A percentile compares a stretch with the other conserved stretches of the same genome.
Evolutionary conservation across 2,888 invertebrate species (phyloP).

Genomic region (Archaeoteleia sp.): DNA sequence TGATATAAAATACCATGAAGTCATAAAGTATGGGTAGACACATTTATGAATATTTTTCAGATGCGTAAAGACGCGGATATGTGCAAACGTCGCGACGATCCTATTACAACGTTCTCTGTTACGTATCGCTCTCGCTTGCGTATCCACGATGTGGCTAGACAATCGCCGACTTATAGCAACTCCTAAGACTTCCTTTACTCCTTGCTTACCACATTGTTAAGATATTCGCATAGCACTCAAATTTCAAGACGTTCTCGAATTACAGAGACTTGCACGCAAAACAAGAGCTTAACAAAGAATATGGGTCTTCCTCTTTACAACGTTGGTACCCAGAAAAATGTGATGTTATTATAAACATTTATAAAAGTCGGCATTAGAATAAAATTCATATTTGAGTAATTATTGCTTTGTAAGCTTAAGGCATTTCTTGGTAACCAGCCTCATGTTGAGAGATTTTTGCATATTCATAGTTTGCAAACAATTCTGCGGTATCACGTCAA

Average conservation of each 20-base stretch:
- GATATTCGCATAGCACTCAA: conserved; percentile 47
- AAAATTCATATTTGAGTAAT: too few species aligned
- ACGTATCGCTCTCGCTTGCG: conserved; percentile 34
- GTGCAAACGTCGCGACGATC: conserved; percentile 55
- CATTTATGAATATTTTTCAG: conserved; percentile 24
- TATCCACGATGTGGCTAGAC: conserved; percentile 43
- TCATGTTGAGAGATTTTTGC: too few species aligned
- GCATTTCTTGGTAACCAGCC: too few species aligned
- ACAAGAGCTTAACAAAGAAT: conserved; percentile 37
- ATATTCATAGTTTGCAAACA: too few species aligned
- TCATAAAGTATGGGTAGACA: conserved; percentile 9
- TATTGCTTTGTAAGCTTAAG: too few species aligned
- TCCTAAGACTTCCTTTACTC: conserved; percentile 49
- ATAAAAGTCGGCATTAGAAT: too few species aligned
- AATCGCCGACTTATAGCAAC: conserved; percentile 44
- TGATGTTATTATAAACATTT: not conserved
- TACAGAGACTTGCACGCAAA: conserved; percentile 45
- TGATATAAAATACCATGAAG: too few species aligned
- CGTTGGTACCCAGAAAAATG: conserved; percentile 29
- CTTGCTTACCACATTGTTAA: conserved; percentile 49
- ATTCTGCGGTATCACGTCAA: too few species aligned
- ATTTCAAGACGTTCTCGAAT: conserved; percentile 51
- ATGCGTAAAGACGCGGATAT: conserved; percentile 40
- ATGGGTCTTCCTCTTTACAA: conserved; percentile 44
- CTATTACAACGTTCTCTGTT: conserved; percentile 45